Base-by-base conservation (phyloP, 2,113 vertebrate species). In the Gymnobelideus leadbeateri region DNA sequence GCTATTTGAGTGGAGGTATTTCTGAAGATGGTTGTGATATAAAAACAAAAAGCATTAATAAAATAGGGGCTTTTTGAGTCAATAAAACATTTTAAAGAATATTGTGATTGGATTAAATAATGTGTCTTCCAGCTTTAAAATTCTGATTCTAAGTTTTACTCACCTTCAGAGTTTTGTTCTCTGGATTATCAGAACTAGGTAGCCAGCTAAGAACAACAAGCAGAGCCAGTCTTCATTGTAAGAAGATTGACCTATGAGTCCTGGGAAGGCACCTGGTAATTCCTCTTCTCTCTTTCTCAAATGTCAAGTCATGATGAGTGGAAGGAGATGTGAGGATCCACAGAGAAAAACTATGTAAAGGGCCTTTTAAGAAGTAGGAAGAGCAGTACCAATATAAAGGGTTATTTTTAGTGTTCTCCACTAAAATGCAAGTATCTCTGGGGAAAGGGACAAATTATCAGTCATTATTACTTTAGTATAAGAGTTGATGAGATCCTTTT, bases 271-370 rank as follows among this genome's bases (percentile, higher is more conserved):
- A 68, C 12, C 19, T 84, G 68, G n/a, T 43, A 84, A 23, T 84
- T 84, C 68, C 19, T 19, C 37, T 21, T 84, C 16, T n/a, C 16
- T 43, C 16, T n/a, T 77, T n/a, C 37, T 84, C n/a, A 84, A 84
- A 84, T 43, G 37, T n/a, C 37, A 84, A 43, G n/a, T 19, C 37
- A 21, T 14, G 2, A 21, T 84, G 37, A 84, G 68, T 43, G 7
- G 19, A 84, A 84, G 68, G 68, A 84, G 61, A 8, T 77, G 43
- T 90, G 51, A 95, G 47, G 84, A 94, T 92, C 55, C 61, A 95
- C 93, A 90, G 92, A 50, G 92, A 92, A 54, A 90, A 90, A 19
- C 23, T 7, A 23, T 49, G 11, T 51, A 52, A 53, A n/a, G 50
- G 25, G 5, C 43, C 93, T 51, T 51, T 28, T 46, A 47, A 47